Evolutionary conservation across 2,797 vertebrate genomes (phyloP).

Genomic region (Benthosema pterotum): DNA sequence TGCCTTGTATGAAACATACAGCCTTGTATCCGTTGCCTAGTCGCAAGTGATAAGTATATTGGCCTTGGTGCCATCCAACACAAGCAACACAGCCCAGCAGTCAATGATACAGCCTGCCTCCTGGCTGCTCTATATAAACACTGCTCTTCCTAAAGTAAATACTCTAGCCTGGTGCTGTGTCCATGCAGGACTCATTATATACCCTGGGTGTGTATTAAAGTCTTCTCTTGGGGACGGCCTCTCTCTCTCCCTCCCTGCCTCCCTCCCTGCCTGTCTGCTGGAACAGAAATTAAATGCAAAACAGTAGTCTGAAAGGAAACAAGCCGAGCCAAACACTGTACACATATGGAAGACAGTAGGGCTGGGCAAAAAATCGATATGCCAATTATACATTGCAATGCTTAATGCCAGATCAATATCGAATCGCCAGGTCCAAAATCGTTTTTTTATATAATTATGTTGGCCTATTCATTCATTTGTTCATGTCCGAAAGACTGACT

Average conservation of each 20-base stretch:
- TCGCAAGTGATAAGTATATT: conserved; percentile 22
- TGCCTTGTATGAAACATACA: background rate
- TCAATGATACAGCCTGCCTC: conserved; percentile 24
- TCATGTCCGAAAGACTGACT: too few relatives aligned
- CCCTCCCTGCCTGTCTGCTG: conserved; percentile 1
- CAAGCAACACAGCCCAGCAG: conserved; percentile 3
- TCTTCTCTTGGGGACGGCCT: conserved; percentile 35
- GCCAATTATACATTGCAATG: too few relatives aligned
- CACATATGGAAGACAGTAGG: background rate
- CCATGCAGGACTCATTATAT: conserved; percentile 45
- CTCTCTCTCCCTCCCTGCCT: background rate
- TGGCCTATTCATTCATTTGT: too few relatives aligned
- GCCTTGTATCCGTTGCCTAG: background rate
- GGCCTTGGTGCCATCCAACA: conserved; percentile 3
- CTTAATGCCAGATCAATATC: too few relatives aligned
- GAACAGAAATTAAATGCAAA: conserved; percentile 15
- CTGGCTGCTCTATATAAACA: conserved; percentile 48
- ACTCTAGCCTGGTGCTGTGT: conserved; percentile 27
- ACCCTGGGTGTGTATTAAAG: conserved; percentile 44
- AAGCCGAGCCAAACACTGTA: conserved; percentile 3
- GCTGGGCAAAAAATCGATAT: too few relatives aligned
- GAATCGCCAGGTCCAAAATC: too few relatives aligned
- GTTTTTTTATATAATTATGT: too few relatives aligned
- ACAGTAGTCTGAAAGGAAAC: conserved; percentile 6
- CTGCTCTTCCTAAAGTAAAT: conserved; percentile 42